Evolutionary conservation across 2,113 vertebrate genomes (phyloP), one percentile per base, ranked within the genome.

Genomic region (Anguilla japonica): DNA sequence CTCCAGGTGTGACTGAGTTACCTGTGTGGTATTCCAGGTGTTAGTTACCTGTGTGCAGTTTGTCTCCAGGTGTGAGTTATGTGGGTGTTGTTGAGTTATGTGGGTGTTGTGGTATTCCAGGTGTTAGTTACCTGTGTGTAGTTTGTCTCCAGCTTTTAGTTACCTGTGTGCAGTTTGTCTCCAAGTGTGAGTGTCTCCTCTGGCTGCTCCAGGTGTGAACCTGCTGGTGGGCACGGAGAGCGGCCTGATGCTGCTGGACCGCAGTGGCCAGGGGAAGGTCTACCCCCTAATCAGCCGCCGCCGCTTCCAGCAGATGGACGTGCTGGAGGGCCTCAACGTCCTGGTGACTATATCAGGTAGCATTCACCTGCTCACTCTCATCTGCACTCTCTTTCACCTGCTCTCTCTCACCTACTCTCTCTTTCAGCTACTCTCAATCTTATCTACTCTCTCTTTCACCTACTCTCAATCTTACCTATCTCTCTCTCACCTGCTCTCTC

Each of bases 281-380:
- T 99, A 99, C 91, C 98, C 98, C 0, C 96, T 99, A 83, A 99
- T 99, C 91, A 99, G 95, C 91, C 92, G 98, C 82, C 95, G 98
- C 39, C 95, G 98, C 46, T 99, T 99, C 93, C 98, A 98, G 88
- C 98, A 99, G 93, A 99, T 99, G 98, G 98, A 99, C 80, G 98
- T 99, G 57, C 96, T 99, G 84, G 98, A 99, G 94, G 98, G 98
- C 85, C 95, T 99, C 86, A 99, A 99, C 41, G 98, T 99, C 53
- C 95, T 99, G 90, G 98, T 99, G 92, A 99, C 98, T 84, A 99
- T 99, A 95, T 99, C 98, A 93, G 98, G 98, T 99, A 95, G 94
- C 56, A 40, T 56, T 79, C 22, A 57, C 41, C 56, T 15, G 67
- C 20, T 43, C 81, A 43, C 39, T 75, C 26, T 75, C 11, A 75